Percentiles rank a stretch among this genome's conserved stretches.
Evolutionary conservation across 2,888 invertebrate species (phyloP).

Genomic region (Nycteola revayana): DNA sequence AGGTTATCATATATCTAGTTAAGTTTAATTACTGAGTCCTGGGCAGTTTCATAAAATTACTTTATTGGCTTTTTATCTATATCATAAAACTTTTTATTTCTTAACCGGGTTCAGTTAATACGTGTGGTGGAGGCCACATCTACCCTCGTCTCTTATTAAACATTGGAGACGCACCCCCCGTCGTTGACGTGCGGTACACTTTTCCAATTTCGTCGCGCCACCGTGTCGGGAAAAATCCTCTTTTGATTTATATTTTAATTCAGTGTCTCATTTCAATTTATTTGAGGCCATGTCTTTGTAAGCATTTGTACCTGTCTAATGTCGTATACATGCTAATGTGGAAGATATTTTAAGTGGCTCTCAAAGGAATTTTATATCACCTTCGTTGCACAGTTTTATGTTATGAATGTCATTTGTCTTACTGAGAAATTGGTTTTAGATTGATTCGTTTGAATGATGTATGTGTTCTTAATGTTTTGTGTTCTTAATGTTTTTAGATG

Average conservation of each 20-base stretch:
- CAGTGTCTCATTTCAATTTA: constrained; percentile 77
- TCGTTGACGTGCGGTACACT: constrained; percentile 44
- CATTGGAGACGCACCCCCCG: constrained; percentile 22
- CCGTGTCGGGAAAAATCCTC: constrained; percentile 75
- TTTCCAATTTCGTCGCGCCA: constrained; percentile 72
- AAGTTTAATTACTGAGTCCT: no score
- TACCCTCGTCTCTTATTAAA: constrained; percentile 6
- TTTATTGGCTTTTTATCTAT: no score
- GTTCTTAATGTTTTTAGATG: no score
- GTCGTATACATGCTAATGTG: constrained; percentile 66
- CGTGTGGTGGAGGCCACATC: no score
- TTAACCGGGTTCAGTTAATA: no score
- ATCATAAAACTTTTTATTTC: no score
- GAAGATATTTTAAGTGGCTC: constrained; percentile 27
- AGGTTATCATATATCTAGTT: no score
- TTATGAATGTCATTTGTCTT: background rate
- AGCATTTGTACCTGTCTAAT: constrained; percentile 72
- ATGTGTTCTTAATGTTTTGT: no score
- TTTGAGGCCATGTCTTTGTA: constrained; percentile 50
- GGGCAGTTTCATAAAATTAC: no score
- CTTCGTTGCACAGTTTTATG: constrained; percentile 10
- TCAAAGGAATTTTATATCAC: constrained; percentile 34
- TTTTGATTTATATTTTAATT: constrained; percentile 82
- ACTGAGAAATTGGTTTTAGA: no score
- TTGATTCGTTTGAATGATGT: no score